Base-by-base conservation (phyloP, 1,140 invertebrate genomes). In the Sesamia nonagrioides region DNA sequence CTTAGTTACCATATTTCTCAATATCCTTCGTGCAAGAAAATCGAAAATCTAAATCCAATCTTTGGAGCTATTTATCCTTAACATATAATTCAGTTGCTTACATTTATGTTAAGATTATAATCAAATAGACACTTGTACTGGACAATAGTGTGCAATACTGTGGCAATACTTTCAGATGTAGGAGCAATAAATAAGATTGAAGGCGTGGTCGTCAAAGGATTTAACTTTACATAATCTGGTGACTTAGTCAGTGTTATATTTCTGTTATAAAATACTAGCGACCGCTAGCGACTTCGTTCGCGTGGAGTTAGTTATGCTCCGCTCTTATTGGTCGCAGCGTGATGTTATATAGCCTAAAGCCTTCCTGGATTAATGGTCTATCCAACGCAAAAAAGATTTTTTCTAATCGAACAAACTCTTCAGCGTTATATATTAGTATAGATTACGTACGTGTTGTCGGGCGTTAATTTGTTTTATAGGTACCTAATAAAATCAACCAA, bases 31-130 rank as follows among this genome's bases (percentile, higher is more conserved):
- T 71, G 45, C 33, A 54, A 54, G 18, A 42, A 17, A 50, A 71
- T 54, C 68, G 18, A 42, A 17, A 50, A 71, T 54, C 68, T 71
- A 37, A 52, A 54, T 71, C 68, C 48, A 17, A 52, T 52, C 68
- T 71, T 33, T 42, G 8, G 21, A 50, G 60, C 42, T 48, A 71
- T 71, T 71, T 71, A 71, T 33, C 48, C 50, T 33, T n/a, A n/a
- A 52, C 42, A 27, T 54, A 45, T 71, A 71, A 71, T 37, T 71
- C 33, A 54, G 27, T 71, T 71, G 33, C 48, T 33, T 2, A 69
- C 21, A 54, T 71, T 71, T 52, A 71, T 17, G 54, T 11, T 33
- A 27, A 58, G 68, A 71, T 71, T 71, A 37, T 54, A 37, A 71
- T 71, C 68, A 54, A 48, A 42, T 6, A 11, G 60, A 37, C 60